Evolutionary conservation across 1,140 invertebrate species (phyloP), one percentile per base, ranked within the genome.

Genomic region (Drosophila bipectinata): DNA sequence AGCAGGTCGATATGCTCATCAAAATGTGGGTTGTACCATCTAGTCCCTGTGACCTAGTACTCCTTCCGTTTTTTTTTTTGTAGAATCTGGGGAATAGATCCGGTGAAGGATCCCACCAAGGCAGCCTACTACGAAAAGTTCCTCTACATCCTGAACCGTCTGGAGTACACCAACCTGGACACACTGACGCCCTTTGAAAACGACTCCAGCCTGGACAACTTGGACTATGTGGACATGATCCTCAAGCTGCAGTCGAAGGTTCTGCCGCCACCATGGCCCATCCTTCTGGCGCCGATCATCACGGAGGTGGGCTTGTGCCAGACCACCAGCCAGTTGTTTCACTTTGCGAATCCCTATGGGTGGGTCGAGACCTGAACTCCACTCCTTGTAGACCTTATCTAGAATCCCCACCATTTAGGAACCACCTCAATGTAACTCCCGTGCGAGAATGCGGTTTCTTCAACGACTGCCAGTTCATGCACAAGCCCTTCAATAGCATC

Each of bases 271-370:
- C 6, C 39, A 0, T 14, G 4, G 10, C 34, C 34, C 1, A 21
- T 14, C 0, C 12, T 80, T 0, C 37, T 58, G 56, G 81, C 77
- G 8, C 71, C 79, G 0, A 77, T 64, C 1, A 73, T 91, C 1
- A 91, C 90, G 0, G 90, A 91, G 58, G 59, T 76, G 57, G 90
- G 90, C 10, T 26, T 91, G 5, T 91, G 90, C 18, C 79, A 74
- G 41, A 85, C 85, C 1, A 80, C 55, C 12, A 82, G 66, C 12
- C 83, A 74, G 18, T 41, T 91, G 2, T 47, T 62, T 1, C 66
- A 67, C 1, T 90, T 76, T 58, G 80, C 66, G 6, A 90, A 89
- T 67, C 88, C 89, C 0, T 77, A 54, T 55, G 79, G 76, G 26
- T 48, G 18, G 18, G 18, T 18, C 18, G 18, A 71, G 7, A 8